Evolutionary conservation across 1,140 invertebrate species (phyloP), one percentile per base, ranked within the genome.

Genomic region (Protaetia brevitarsis): DNA sequence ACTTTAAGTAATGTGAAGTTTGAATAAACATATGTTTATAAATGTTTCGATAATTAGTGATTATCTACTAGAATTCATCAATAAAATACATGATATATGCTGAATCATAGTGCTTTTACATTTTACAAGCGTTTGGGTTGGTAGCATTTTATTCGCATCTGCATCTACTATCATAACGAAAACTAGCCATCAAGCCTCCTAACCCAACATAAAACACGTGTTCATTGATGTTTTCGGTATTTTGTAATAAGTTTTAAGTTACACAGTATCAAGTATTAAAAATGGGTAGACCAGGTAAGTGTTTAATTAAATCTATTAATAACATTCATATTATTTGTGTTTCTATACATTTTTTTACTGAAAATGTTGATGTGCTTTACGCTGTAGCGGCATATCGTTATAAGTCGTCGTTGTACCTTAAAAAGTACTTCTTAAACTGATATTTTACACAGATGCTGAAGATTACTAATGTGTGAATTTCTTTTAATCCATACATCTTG

Each of bases 251-350:
- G 7, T 34, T 34, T 34, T 34, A 7, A 34, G n/a, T 56, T 45
- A 57, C n/a, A n/a, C n/a, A n/a, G n/a, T n/a, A n/a, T n/a, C n/a
- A n/a, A n/a, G n/a, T n/a, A 29, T 62, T 66, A 59, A 69, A 60
- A 13, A 74, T 74, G 73, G 73, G 71, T 31, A 74, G 51, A 73
- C 71, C 71, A 68, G 73, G 73, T 74, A 66, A 68, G 28, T 64
- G 56, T 28, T 26, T 45, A 13, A 65, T 19, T 11, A 30, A 31
- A 36, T 58, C 21, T 26, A 63, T 57, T 29, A 23, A 7, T 27
- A 61, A 16, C 19, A 63, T 31, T 11, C 10, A 28, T n/a, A 28
- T 29, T 36, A 36, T 45, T n/a, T 0, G 11, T 61, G 62, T 45
- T 19, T 31, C 65, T 1, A 41, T 56, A 57, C 62, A 66, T 61